These are phyloP conservation scores for Ambastaia sidthimunki DNA, from an alignment of 2,797 vertebrate genomes.

Conservation along the genomic window DNA sequence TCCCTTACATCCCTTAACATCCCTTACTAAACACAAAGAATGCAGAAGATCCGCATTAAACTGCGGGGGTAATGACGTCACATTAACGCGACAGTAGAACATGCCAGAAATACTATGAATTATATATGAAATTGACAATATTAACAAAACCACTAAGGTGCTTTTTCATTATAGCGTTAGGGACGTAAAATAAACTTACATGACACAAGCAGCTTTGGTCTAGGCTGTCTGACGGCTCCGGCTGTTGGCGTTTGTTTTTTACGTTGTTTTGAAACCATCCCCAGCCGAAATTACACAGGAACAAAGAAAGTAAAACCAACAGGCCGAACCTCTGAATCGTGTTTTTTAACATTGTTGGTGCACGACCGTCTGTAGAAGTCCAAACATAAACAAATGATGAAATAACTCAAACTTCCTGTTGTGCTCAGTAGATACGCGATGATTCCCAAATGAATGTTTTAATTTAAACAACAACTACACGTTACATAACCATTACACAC, in stretches of 20 bases:
- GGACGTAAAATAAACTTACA: constrained; percentile 62
- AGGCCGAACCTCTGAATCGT: constrained; percentile 52
- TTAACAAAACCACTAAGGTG: neutral
- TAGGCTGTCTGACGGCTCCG: constrained; percentile 49
- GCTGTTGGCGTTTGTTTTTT: constrained; percentile 58
- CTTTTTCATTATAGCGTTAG: neutral
- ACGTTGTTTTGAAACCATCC: constrained; percentile 71
- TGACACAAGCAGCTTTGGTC: constrained; percentile 83
- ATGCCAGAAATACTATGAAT: constrained; percentile 61
- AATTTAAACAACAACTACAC: neutral
- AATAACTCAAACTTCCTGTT: neutral
- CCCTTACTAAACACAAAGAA: neutral
- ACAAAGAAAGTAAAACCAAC: constrained; percentile 63
- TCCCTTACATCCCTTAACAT: no score
- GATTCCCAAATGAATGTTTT: neutral
- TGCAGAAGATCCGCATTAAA: neutral
- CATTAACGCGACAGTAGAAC: constrained; percentile 65
- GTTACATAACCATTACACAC: neutral
- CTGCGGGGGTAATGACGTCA: constrained; percentile 66
- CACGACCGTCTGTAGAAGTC: neutral
- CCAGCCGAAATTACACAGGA: constrained; percentile 66
- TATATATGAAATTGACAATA: neutral
- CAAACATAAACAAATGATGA: constrained; percentile 6
- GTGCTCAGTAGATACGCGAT: neutral
- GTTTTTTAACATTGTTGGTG: constrained; percentile 70